These are phyloP conservation scores for Pteronura brasiliensis DNA, from an alignment of 2,113 vertebrate genomes.

Conservation along the genomic window DNA sequence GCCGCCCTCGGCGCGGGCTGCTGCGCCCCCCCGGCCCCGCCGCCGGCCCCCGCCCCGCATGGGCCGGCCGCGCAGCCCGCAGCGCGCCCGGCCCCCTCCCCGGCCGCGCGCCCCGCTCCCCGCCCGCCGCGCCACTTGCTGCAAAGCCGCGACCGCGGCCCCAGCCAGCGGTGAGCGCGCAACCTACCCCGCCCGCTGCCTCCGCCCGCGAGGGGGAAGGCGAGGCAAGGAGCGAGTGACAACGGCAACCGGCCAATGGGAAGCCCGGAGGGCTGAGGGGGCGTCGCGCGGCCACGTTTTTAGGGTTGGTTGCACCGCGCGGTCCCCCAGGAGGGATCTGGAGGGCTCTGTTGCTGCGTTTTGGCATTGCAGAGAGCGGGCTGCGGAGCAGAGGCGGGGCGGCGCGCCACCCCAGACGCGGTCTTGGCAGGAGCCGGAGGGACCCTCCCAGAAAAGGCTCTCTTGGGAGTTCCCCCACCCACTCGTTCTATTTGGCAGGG, in stretches of 20 bases:
- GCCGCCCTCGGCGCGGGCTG: conserved; percentile 41
- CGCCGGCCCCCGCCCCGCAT: conserved; percentile 25
- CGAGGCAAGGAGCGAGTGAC: conserved; percentile 58
- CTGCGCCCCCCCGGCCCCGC: conserved; percentile 33
- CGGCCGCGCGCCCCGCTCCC: background rate
- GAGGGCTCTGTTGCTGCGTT: conserved; percentile 31
- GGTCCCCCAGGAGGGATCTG: conserved; percentile 62
- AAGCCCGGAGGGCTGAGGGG: conserved; percentile 38
- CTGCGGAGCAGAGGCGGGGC: background rate
- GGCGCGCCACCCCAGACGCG: background rate
- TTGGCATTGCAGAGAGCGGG: conserved; percentile 4
- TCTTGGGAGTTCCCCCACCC: background rate
- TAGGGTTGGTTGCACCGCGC: conserved; percentile 79
- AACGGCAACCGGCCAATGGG: conserved; percentile 53
- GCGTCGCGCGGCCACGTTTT: background rate
- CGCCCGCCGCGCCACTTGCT: background rate
- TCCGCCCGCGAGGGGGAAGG: conserved; percentile 42
- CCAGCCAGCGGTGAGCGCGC: conserved; percentile 59
- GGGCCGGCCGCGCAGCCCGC: background rate
- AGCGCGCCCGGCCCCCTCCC: background rate
- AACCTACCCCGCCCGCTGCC: conserved; percentile 75
- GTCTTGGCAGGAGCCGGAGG: too few relatives aligned
- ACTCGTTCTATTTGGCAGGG: background rate
- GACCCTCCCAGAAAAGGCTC: background rate
- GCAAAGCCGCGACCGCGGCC: conserved; percentile 59